phyloP scores from a whole-genome alignment of 2,888 invertebrate genomes.

The Brachynemurus nebulosus region DNA sequence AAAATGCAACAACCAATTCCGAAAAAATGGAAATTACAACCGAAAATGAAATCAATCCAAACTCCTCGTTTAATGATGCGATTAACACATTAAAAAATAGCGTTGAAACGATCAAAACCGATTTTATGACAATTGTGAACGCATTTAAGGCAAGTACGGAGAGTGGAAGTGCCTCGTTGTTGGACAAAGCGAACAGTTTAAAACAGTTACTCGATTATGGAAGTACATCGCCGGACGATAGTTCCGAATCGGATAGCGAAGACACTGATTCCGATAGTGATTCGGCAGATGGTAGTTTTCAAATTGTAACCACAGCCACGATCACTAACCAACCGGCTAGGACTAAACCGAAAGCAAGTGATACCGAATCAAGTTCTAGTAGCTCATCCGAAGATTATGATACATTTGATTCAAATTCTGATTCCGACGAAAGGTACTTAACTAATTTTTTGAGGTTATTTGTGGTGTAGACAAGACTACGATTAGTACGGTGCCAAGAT shows the following conservation, averaged over 20 bases:
- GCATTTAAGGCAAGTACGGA: neutral
- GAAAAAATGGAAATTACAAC: too few relatives aligned
- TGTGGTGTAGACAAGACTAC: too few relatives aligned
- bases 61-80: too few relatives aligned
- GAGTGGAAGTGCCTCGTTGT: too few relatives aligned
- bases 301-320: neutral
- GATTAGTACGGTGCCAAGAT: too few relatives aligned
- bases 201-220: neutral
- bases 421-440: neutral
- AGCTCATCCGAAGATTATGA: neutral
- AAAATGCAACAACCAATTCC: too few relatives aligned
- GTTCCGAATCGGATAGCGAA: neutral
- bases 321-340: neutral
- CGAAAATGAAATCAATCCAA: too few relatives aligned
- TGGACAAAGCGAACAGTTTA: neutral
- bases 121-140: neutral
- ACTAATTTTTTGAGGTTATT: too few relatives aligned
- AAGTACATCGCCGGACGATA: neutral
- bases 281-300: neutral
- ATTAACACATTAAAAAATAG: conserved; percentile 8
- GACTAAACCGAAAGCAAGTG: neutral
- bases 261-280: neutral
- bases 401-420: neutral
- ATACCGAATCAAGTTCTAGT: neutral
- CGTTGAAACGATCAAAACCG: neutral